A percentile compares a stretch with the other conserved stretches of the same genome.
These are phyloP conservation scores for Graphium colonna DNA, from an alignment of 2,888 invertebrate species.

Conservation along the genomic window DNA sequence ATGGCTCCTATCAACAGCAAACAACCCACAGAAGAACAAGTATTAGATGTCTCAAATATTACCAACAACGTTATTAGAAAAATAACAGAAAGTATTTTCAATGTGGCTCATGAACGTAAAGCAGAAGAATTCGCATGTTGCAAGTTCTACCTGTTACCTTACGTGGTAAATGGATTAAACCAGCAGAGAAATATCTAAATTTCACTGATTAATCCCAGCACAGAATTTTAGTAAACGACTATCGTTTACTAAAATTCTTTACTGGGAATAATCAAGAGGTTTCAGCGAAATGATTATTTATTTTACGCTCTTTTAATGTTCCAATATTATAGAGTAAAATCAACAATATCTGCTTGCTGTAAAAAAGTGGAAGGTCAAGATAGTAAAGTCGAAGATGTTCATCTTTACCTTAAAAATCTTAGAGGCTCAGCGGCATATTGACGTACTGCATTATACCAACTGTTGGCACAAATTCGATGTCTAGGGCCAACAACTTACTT, in stretches of 20 bases:
- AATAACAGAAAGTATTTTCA: too few species aligned
- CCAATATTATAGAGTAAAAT: constrained; percentile 2
- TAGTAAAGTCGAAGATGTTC: constrained; percentile 5
- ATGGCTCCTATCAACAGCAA: too few species aligned
- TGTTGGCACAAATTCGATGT: constrained; percentile 8
- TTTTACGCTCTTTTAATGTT: constrained; percentile 1
- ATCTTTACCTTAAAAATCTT: constrained; percentile 8
- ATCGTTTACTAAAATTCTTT: too few species aligned
- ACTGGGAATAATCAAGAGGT: too few species aligned
- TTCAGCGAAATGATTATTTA: constrained; percentile 1
- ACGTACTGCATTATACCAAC: neutral
- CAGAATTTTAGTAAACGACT: neutral
- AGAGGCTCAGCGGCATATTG: neutral
- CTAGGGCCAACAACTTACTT: constrained; percentile 12
- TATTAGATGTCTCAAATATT: too few species aligned
- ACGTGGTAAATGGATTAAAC: too few species aligned
- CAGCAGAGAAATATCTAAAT: neutral
- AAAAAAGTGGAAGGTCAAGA: constrained; percentile 6
- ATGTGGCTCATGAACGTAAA: too few species aligned
- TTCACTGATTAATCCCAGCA: neutral
- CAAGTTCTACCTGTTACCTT: neutral
- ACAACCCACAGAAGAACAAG: too few species aligned
- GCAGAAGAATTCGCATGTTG: constrained; percentile 1
- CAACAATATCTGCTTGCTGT: constrained; percentile 3
- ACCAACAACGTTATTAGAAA: too few species aligned